Conservation (phyloP, 2,888 invertebrate species). For the Drosophila phalerata region DNA sequence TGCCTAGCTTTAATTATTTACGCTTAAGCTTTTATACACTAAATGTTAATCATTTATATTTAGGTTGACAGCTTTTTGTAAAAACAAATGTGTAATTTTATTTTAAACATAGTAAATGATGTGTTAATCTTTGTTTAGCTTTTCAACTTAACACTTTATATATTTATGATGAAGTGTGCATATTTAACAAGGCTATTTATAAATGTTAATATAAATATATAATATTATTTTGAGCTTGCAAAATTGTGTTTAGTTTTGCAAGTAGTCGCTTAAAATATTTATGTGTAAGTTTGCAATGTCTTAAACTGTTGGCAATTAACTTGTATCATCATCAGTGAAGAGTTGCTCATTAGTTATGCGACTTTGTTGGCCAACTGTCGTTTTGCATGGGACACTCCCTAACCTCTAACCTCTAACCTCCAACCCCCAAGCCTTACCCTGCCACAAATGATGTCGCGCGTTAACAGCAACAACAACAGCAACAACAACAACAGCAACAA, state of each 20-base stretch:
- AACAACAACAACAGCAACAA: slow-evolving; percentile 9
- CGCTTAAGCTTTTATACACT: too few species aligned
- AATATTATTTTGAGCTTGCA: not conserved
- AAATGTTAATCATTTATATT: too few species aligned
- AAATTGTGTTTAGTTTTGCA: not conserved
- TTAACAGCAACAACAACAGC: slow-evolving; percentile 17
- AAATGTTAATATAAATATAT: not conserved
- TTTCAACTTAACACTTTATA: too few species aligned
- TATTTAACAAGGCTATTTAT: too few species aligned
- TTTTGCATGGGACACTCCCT: not conserved
- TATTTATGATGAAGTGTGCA: too few species aligned
- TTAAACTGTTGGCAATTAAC: slow-evolving; percentile 49
- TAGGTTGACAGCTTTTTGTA: too few species aligned
- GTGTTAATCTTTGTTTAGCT: too few species aligned
- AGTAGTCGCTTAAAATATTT: not conserved
- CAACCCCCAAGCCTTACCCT: not conserved
- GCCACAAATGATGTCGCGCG: slow-evolving; percentile 11
- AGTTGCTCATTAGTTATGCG: slow-evolving; percentile 45
- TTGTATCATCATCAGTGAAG: slow-evolving; percentile 27
- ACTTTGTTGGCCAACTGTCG: slow-evolving; percentile 38
- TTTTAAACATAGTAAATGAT: too few species aligned
- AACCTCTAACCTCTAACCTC: too few species aligned
- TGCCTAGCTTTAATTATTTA: too few species aligned
- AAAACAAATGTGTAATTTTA: too few species aligned
- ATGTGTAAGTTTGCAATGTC: slow-evolving; percentile 3